Percentiles rank a stretch among this genome's conserved stretches.
Conservation (phyloP, 2,113 vertebrate genomes). For the Phoenicopterus ruber region DNA sequence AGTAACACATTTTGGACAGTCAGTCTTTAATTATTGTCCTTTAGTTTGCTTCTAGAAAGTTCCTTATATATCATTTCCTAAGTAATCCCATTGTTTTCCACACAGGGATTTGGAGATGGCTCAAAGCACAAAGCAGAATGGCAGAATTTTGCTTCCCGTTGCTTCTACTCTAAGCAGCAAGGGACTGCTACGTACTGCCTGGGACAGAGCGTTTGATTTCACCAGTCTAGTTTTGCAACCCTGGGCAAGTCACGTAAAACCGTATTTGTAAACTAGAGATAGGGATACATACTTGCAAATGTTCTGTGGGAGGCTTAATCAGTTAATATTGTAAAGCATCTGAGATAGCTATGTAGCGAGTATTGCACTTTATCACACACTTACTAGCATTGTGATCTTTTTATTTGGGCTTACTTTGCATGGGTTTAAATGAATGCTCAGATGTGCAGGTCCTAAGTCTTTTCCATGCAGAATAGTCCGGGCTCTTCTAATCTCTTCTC, state of each 20-base stretch:
- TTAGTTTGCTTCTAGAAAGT: not conserved
- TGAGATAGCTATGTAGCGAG: not conserved
- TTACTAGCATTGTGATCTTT: not conserved
- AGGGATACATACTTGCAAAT: not conserved
- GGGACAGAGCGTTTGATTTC: not conserved
- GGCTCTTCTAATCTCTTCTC: not conserved
- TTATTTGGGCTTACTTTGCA: not conserved
- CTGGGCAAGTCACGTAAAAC: not conserved
- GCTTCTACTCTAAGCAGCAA: not conserved
- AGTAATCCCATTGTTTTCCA: not conserved
- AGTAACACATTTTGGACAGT: not conserved
- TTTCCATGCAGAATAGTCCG: not conserved
- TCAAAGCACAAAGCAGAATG: not conserved
- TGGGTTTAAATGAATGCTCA: not conserved
- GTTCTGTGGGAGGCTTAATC: slow-evolving; percentile 1
- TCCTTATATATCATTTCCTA: not conserved
- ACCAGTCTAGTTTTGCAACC: not conserved
- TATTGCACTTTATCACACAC: not conserved
- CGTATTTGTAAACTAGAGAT: not conserved
- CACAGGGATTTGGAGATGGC: not conserved
- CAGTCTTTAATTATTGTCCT: not conserved
- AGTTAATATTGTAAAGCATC: slow-evolving; percentile 16
- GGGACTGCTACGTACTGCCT: not conserved
- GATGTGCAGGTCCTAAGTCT: not conserved
- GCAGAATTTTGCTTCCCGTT: not conserved